Evolutionary conservation across 2,888 invertebrate species (phyloP), one percentile per base, ranked within the genome.

Genomic region (Spilarctia lutea): DNA sequence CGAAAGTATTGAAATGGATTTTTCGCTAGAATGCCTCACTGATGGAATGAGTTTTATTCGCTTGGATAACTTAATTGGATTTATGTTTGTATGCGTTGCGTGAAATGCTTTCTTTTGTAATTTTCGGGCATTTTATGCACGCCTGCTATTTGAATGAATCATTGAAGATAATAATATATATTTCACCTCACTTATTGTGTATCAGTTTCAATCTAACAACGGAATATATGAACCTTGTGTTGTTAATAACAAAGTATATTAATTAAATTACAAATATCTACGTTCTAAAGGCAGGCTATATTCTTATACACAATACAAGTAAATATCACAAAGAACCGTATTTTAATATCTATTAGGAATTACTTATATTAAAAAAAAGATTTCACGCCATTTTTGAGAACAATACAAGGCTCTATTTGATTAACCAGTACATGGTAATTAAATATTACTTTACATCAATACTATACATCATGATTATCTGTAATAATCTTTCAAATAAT

Each of bases 1-100:
- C 77, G 83, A 85, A 86, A 87, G 84, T 86, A 86, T 85, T 83
- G 79, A 82, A 85, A 88, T 87, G 85, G 85, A 85, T 88, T 89
- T 87, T 86, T 86, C 86, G 82, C 83, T 83, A 84, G 82, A 86
- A 82, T 82, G 84, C 80, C 76, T 80, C 77, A 76, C 81, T 82
- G 82, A 85, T 84, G 79, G 75, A 85, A 85, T 81, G 84, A 82
- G 79, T 80, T 84, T 84, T 84, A 78, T 76, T 84, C 80, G 80
- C 75, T 83, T 79, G 77, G 84, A 76, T 74, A 80, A 76, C 74
- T 77, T 76, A 78, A 85, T 84, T 83, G 79, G 79, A 79, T 82
- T 79, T 76, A 75, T 84, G 77, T 45, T 78, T 73, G 74, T 65
- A 69, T 76, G 76, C 45, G 30, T 71, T 42, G 45, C 45, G 33